These are phyloP conservation scores for Altica lythri DNA, from an alignment of 2,888 invertebrate genomes.

Conservation along the genomic window DNA sequence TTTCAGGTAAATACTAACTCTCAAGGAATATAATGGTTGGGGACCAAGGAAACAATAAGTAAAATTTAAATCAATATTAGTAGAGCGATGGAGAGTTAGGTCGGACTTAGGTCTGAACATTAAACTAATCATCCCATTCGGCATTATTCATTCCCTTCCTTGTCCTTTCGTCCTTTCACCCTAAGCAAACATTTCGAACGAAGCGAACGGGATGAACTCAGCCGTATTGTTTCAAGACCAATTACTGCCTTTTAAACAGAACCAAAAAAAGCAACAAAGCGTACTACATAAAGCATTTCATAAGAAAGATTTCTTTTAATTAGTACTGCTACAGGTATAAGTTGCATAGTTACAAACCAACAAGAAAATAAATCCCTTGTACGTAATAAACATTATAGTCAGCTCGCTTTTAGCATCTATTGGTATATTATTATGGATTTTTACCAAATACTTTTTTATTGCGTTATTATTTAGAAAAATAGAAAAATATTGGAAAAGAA, in stretches of 20 bases:
- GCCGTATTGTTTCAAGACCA: constrained; percentile 29
- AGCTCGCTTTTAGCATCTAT: no score
- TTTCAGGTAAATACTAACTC: constrained; percentile 43
- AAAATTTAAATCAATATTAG: constrained; percentile 54
- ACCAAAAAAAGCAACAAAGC: constrained; percentile 1
- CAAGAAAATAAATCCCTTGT: no score
- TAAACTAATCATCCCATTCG: constrained; percentile 52
- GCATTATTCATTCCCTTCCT: constrained; percentile 49
- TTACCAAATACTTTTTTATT: no score
- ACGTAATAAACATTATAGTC: no score
- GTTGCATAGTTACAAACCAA: no score
- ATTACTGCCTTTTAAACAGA: constrained; percentile 21
- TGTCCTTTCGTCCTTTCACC: constrained; percentile 41
- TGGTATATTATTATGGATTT: no score
- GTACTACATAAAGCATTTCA: no score
- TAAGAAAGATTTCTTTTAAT: no score
- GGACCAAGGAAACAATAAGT: constrained; percentile 49
- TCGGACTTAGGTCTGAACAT: constrained; percentile 48
- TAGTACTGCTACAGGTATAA: no score
- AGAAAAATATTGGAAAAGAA: no score
- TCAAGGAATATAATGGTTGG: constrained; percentile 36
- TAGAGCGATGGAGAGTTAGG: constrained; percentile 44
- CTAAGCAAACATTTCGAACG: constrained; percentile 49
- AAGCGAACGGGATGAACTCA: constrained; percentile 39
- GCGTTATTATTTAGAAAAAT: no score